A percentile compares a stretch with the other conserved stretches of the same genome.
Conservation (phyloP, 2,113 vertebrate genomes). For the Tenrec ecaudatus region DNA sequence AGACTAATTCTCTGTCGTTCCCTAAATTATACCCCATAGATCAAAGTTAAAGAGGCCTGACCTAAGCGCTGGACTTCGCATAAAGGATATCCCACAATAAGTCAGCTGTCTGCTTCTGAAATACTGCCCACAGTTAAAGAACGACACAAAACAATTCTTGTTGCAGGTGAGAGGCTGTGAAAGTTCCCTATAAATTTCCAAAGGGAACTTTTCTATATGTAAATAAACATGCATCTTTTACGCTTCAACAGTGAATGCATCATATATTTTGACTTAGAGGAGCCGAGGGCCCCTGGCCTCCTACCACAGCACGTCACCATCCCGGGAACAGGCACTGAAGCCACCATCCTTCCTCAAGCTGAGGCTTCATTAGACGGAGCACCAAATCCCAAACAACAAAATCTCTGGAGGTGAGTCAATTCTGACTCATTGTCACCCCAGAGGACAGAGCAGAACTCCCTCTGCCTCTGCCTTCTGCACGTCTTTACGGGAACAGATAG, state of each 20-base stretch:
- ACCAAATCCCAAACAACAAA: background rate
- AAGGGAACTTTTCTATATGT: constrained; percentile 22
- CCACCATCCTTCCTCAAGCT: background rate
- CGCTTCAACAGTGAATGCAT: background rate
- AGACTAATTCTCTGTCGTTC: background rate
- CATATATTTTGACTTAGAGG: background rate
- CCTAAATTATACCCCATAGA: background rate
- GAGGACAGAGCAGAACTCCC: no score
- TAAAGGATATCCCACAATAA: background rate
- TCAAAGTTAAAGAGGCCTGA: background rate
- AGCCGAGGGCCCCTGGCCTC: background rate
- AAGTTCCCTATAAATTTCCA: constrained; percentile 25
- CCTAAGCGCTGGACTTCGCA: background rate
- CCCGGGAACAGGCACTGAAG: background rate
- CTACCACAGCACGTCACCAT: background rate
- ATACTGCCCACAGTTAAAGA: background rate
- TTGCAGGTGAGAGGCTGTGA: constrained; percentile 48
- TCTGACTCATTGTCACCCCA: no score
- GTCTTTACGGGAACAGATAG: no score
- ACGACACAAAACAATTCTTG: constrained; percentile 18
- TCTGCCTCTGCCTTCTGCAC: no score
- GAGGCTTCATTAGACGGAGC: background rate
- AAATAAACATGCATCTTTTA: background rate
- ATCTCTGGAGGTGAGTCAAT: no score
- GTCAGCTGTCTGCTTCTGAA: background rate